Base-by-base conservation (phyloP, 2,113 vertebrate species). In the Syngnathus typhle region DNA sequence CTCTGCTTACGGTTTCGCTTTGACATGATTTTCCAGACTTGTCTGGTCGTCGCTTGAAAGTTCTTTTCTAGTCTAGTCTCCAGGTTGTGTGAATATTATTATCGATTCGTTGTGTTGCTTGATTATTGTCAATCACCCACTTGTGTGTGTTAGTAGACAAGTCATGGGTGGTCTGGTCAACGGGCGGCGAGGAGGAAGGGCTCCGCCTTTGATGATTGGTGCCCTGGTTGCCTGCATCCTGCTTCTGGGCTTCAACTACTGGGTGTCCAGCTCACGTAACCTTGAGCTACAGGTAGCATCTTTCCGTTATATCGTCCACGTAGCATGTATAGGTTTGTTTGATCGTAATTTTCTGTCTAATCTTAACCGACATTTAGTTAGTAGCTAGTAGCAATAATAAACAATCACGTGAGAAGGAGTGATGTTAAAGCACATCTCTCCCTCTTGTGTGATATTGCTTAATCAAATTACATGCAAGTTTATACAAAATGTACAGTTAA, bases 201-300 rank as follows among this genome's bases (percentile, higher is more conserved):
- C 94, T 5, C 92, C 95, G 0, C 92, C 95, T 52, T 88, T 99
- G 0, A 77, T 99, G 8, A 79, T 98, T 63, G 93, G 91, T 0
- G 94, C 91, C 0, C 88, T 99, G 0, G 84, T 97, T 58, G 91
- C 92, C 0, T 98, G 94, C 54, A 67, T 95, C 67, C 82, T 96
- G 1, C 89, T 98, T 75, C 65, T 99, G 74, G 94, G 93, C 60
- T 98, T 98, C 84, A 98, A 97, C 85, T 98, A 98, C 85, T 98
- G 97, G 96, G 88, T 95, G 11, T 93, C 94, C 2, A 96, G 91
- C 85, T 96, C 95, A 16, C 93, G 93, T 70, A 96, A 92, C 5
- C 55, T 91, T 71, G 94, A 95, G 66, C 89, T 98, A 36, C 94
- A 98, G 93, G 95, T 98, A 65, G 76, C 69, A 41, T 1, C n/a